phyloP scores from a whole-genome alignment of 1,140 invertebrate genomes.

The Chymomyza costata region DNA sequence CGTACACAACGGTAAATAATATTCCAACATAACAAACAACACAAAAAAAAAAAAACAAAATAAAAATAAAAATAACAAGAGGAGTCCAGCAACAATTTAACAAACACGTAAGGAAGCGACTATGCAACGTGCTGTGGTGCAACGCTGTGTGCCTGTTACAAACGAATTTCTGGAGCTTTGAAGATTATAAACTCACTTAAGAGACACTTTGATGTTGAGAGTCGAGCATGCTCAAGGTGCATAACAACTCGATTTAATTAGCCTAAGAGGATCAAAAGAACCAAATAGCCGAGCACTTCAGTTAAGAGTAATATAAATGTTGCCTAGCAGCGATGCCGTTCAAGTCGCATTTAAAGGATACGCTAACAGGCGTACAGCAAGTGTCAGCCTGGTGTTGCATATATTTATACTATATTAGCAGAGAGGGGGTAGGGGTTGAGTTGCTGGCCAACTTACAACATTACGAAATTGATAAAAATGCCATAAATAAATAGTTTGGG shows the following conservation, averaged over 20 bases:
- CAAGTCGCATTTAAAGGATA: slow-evolving; percentile 74
- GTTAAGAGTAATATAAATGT: neutral
- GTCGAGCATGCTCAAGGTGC: slow-evolving; percentile 50
- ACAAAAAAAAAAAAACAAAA: too few relatives aligned
- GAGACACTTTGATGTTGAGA: slow-evolving; percentile 66
- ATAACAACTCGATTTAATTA: slow-evolving; percentile 39
- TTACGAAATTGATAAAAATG: slow-evolving; percentile 56
- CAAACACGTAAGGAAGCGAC: too few relatives aligned
- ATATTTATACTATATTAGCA: too few relatives aligned
- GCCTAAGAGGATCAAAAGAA: slow-evolving; percentile 66
- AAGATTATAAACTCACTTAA: slow-evolving; percentile 69
- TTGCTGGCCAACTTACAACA: too few relatives aligned
- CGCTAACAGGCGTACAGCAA: slow-evolving; percentile 62
- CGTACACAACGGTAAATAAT: too few relatives aligned
- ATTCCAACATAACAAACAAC: too few relatives aligned
- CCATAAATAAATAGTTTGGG: slow-evolving; percentile 70
- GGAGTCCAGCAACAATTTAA: too few relatives aligned
- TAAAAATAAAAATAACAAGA: too few relatives aligned
- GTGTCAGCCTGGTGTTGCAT: too few relatives aligned
- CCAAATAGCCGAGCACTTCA: slow-evolving; percentile 26
- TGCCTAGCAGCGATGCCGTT: slow-evolving; percentile 26
- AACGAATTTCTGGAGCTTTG: slow-evolving; percentile 74
- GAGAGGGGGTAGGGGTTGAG: too few relatives aligned
- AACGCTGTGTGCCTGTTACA: slow-evolving; percentile 49
- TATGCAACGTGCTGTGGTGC: slow-evolving; percentile 26